Base-by-base conservation (phyloP, 2,888 invertebrate genomes). In the Caenorhabditis japonica region DNA sequence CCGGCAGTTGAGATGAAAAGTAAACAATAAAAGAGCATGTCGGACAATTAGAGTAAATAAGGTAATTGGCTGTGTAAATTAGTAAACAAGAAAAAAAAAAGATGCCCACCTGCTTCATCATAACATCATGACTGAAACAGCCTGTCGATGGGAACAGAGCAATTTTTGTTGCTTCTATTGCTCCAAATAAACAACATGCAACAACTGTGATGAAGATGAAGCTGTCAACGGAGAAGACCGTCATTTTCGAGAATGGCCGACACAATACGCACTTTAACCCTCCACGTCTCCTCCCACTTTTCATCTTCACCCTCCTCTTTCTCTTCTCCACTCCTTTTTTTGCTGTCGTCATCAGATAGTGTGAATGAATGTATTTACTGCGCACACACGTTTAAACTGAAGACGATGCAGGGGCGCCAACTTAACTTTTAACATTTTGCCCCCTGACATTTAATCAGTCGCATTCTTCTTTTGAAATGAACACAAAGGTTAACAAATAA, bases 51-150 rank as follows among this genome's bases (percentile, higher is more conserved):
- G n/a, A n/a, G n/a, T n/a, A n/a, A n/a, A 49, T 53, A 52, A 15
- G 27, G 19, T 12, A 33, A 39, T 8, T 7, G 27, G 38, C 17
- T 36, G n/a, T 17, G 25, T 19, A 39, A 41, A 4, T 59, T 30
- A 13, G 21, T 41, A 53, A 34, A 13, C 33, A 13, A 53, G n/a
- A n/a, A n/a, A 30, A 53, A 52, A 25, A 36, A 10, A 23, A 2
- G 21, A 4, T 51, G 36, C 84, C 76, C 19, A 82, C 79, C 77
- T 84, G 80, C 17, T 78, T 71, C 84, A 84, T 83, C 84, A 84
- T 85, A 23, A 81, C 77, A 60, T 85, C 84, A 62, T 85, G 85
- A 23, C 80, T 80, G 60, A 75, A 85, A 51, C 85, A 85, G 34
- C 85, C 85, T 21, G 75, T 80, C 13, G 83, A 84, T 8, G 85